Evolutionary conservation across 2,888 invertebrate genomes (phyloP), one percentile per base, ranked within the genome.

Genomic region (Catocala sponsa): DNA sequence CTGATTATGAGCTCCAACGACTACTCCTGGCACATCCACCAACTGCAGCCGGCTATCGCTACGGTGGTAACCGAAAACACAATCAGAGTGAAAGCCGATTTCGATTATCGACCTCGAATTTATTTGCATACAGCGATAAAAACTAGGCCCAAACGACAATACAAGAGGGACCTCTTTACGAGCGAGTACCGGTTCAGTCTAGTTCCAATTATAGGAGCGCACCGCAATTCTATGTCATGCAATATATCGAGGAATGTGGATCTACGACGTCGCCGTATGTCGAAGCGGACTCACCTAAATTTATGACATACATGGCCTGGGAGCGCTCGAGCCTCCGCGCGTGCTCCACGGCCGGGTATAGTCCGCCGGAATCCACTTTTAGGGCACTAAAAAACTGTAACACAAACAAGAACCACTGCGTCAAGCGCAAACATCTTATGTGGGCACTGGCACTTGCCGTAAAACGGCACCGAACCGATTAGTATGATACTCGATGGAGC

Each of bases 261-360:
- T 80, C 87, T 79, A 74, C 79, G 78, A 76, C 78, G 76, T 73
- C 68, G 81, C 59, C 71, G 82, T 84, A 80, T 82, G 81, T 81
- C 81, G 75, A 85, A 84, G 87, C 89, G 89, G 89, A 92, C 94
- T 94, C 90, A 94, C 94, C 94, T 92, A 94, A 91, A 92, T 94
- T 94, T 78, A 94, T 93, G 92, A 94, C 94, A 92, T 94, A 94
- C 94, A 94, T 94, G 88, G 93, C 94, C 92, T 90, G 94, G 88
- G 94, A 93, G 92, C 94, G 93, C 90, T 92, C 91, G 88, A 93
- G 91, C 89, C 92, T 90, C 81, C 90, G 88, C 82, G 93, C 89
- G 87, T 90, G 94, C 93, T 92, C 94, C 91, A 93, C 92, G 88
- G 93, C 91, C 90, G 87, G 91, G 85, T 93, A 94, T 59, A 93